These are phyloP conservation scores for Erebia ligea DNA, from an alignment of 2,888 invertebrate genomes.

Conservation along the genomic window DNA sequence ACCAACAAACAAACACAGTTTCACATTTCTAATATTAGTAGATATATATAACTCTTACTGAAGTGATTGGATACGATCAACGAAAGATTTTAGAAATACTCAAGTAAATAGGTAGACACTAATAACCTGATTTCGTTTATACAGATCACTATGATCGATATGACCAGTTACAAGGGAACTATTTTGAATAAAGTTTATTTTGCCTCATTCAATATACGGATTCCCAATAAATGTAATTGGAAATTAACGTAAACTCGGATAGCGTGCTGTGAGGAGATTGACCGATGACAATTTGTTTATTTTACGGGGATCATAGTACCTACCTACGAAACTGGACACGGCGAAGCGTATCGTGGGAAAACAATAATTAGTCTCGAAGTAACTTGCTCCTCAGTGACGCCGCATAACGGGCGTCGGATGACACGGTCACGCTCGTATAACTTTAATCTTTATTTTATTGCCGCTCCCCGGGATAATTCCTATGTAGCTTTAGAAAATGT, in stretches of 20 bases:
- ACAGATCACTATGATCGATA: too few species aligned
- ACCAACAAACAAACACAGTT: too few species aligned
- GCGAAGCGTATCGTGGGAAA: conserved; percentile 62
- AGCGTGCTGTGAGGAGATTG: conserved; percentile 16
- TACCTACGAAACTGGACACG: conserved; percentile 40
- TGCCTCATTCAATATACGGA: background rate
- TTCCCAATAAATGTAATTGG: background rate
- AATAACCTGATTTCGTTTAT: too few species aligned
- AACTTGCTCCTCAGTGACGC: conserved; percentile 57
- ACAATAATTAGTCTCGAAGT: conserved; percentile 54
- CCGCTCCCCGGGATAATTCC: conserved; percentile 11
- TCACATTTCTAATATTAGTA: too few species aligned
- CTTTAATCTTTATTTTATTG: conserved; percentile 28
- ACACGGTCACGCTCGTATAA: conserved; percentile 60
- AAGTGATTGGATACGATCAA: too few species aligned
- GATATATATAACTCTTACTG: too few species aligned
- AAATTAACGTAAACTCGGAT: background rate
- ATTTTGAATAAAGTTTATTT: background rate
- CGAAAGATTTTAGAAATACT: too few species aligned
- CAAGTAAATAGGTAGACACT: too few species aligned
- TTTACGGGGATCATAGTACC: conserved; percentile 28
- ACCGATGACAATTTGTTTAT: conserved; percentile 31
- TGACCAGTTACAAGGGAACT: too few species aligned
- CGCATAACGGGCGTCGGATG: conserved; percentile 61
- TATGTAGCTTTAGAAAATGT: background rate